Evolutionary conservation across 2,888 invertebrate genomes (phyloP), one percentile per base, ranked within the genome.

Genomic region (Atherix ibis): DNA sequence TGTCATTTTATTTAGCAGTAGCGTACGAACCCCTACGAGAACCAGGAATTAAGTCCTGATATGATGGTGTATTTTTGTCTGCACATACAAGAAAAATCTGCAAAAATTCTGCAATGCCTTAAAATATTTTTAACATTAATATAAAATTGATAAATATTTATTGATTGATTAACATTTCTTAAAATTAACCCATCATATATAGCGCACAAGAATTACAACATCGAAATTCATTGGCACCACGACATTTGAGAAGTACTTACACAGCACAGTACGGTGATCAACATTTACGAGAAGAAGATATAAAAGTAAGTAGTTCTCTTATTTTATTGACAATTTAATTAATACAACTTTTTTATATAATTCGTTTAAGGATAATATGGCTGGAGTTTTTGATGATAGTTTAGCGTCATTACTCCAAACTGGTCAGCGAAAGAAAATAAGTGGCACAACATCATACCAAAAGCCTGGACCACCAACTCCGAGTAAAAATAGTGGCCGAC

Each of bases 391-490:
- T 26, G 54, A 54, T 36, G 58, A 60, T 31, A 62, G 61, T 44
- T 49, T 54, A 48, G 54, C 53, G 36, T 56, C 62, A 32, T 48
- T 68, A 24, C 47, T 69, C 2, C 54, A 51, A 31, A 49, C 52
- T 4, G 52, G 52, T 3, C 52, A 60, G 62, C 66, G 47, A 43
- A 72, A 46, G 32, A 58, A 54, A 54, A 54, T 53, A 67, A 72
- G 54, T 65, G 75, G 56, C 63, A 71, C 36, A 54, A 82, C 77
- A 1, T 75, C 79, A 1, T 85, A 85, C 54, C 83, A 82, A 64
- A 76, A 74, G 49, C 85, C 85, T 1, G 85, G 85, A 1, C 85
- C 84, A 29, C 85, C 85, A 16, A 85, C 85, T 2, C 85, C 85
- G 1, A 82, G 82, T 60, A 85, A 83, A 61, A 76, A 82, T 53